Evolutionary conservation across 2,888 invertebrate genomes (phyloP).

Genomic region (Nomada ferruginata): DNA sequence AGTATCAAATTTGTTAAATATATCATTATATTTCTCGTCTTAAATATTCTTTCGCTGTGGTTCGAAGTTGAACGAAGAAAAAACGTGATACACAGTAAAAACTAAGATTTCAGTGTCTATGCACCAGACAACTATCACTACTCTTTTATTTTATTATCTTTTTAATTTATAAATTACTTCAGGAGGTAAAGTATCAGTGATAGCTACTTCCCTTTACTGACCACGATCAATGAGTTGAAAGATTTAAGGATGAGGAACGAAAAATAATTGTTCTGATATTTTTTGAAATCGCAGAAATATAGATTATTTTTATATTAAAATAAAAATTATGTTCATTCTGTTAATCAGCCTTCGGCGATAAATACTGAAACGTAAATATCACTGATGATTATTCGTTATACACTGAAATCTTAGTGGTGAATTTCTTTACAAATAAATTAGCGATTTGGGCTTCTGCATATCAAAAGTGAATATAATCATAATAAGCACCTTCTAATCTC

Average conservation of each 20-base stretch:
- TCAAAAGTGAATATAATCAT: constrained; percentile 34
- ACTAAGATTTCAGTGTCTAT: constrained; percentile 64
- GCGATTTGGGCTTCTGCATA: constrained; percentile 47
- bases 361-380: constrained; percentile 1
- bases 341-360: not conserved
- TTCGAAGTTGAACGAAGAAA: constrained; percentile 41
- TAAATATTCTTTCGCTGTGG: constrained; percentile 44
- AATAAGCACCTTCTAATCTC: constrained; percentile 30
- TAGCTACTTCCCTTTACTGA: not conserved
- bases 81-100: constrained; percentile 40
- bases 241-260: not conserved
- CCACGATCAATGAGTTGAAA: not conserved
- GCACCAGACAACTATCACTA: constrained; percentile 6
- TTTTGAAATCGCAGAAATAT: not conserved
- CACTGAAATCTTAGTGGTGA: constrained; percentile 64
- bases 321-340: constrained; percentile 4
- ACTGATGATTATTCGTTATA: not conserved
- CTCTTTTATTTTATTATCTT: constrained; percentile 4
- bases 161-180: not conserved
- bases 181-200: no score
- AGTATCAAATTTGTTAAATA: constrained; percentile 33
- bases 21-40: constrained; percentile 49
- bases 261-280: not conserved
- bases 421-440: constrained; percentile 33
- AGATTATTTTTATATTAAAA: not conserved